Conservation (phyloP, 1,140 invertebrate genomes). For the Aphaenogaster floridana region DNA sequence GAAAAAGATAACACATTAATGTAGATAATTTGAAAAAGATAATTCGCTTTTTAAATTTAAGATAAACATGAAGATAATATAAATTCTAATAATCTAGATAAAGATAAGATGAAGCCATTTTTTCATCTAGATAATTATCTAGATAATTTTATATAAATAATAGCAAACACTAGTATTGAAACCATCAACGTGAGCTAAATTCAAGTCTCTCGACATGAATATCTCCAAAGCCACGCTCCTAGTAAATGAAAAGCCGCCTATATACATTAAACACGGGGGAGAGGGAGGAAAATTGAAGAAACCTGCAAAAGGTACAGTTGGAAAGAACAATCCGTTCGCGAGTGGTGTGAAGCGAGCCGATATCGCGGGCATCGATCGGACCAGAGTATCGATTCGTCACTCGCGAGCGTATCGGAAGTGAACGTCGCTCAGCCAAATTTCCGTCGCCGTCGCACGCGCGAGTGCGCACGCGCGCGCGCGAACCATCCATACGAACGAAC, state of each 20-base stretch:
- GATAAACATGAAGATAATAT: too few species aligned
- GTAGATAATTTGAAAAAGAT: too few species aligned
- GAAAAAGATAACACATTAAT: too few species aligned
- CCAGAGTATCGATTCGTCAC: slow-evolving; percentile 4
- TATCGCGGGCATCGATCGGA: slow-evolving; percentile 16
- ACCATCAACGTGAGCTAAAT: neutral
- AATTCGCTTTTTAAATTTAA: too few species aligned
- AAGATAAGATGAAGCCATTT: too few species aligned
- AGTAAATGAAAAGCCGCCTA: neutral
- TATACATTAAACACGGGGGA: neutral
- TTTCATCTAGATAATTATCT: too few species aligned
- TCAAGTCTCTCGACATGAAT: neutral
- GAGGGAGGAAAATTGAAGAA: neutral
- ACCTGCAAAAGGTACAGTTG: neutral
- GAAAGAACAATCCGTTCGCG: neutral
- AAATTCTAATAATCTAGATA: too few species aligned
- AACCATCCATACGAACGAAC: neutral
- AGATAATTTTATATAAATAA: too few species aligned
- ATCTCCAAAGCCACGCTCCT: neutral
- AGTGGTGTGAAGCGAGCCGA: neutral
- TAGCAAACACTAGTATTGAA: neutral
- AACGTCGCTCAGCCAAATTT: slow-evolving; percentile 5
- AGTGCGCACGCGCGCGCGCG: neutral
- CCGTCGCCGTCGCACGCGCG: neutral
- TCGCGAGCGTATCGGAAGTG: slow-evolving; percentile 12